These are phyloP conservation scores for Galaxias olidus DNA, from an alignment of 2,797 vertebrate species.

Conservation along the genomic window DNA sequence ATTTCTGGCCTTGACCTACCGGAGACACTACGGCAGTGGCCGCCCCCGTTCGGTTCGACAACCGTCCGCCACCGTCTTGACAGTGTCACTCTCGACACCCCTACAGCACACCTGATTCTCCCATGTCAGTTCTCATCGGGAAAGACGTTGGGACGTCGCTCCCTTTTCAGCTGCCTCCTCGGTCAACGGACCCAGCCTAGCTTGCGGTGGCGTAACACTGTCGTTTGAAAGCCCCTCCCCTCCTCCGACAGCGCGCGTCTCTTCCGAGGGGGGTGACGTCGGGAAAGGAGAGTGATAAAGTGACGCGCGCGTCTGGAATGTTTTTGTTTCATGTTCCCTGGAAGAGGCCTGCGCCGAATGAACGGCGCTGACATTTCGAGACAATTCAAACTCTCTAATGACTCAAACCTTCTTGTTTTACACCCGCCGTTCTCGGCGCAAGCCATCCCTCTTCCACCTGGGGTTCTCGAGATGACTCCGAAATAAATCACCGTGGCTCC, in stretches of 20 bases:
- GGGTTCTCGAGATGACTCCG: slow-evolving; percentile 69
- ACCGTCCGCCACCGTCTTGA: no score
- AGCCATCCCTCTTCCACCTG: slow-evolving; percentile 63
- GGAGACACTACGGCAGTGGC: no score
- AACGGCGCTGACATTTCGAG: slow-evolving; percentile 68
- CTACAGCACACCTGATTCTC: no score
- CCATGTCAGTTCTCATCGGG: no score
- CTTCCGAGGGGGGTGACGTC: slow-evolving; percentile 61
- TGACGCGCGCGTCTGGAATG: slow-evolving; percentile 64
- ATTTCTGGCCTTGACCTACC: no score
- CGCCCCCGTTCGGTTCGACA: no score
- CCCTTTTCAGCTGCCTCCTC: no score
- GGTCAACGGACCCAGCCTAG: no score
- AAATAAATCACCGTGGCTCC: slow-evolving; percentile 67
- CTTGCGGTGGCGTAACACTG: no score
- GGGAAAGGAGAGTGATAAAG: slow-evolving; percentile 53
- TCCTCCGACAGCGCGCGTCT: slow-evolving; percentile 55
- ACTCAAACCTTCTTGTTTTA: slow-evolving; percentile 73
- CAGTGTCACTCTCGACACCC: no score
- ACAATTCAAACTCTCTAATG: slow-evolving; percentile 72
- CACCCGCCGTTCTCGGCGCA: slow-evolving; percentile 65
- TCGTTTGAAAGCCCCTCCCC: slow-evolving; percentile 37
- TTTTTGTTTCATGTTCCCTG: slow-evolving; percentile 64
- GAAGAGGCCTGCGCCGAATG: slow-evolving; percentile 49
- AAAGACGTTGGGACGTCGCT: no score